Evolutionary conservation across 2,888 invertebrate genomes (phyloP).

Genomic region (Lottia scabra): DNA sequence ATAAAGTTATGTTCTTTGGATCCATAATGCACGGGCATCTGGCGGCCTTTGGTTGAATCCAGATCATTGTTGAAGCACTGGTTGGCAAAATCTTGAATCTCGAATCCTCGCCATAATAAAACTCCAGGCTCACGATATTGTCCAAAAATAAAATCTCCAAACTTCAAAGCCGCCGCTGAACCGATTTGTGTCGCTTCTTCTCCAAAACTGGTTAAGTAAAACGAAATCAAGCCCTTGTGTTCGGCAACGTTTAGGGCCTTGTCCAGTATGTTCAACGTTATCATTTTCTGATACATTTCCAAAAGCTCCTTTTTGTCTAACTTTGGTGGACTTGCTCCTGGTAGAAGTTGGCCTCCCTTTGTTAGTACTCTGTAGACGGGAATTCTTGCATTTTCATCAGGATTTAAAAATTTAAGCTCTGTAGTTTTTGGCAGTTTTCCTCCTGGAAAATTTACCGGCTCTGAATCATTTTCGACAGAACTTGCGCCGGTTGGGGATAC

Average conservation of each 20-base stretch:
- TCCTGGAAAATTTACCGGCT: constrained; percentile 73
- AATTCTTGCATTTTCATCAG: constrained; percentile 74
- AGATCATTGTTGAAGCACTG: constrained; percentile 95
- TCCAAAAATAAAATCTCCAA: constrained; percentile 89
- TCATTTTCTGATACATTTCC: constrained; percentile 95
- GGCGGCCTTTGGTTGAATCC: constrained; percentile 88
- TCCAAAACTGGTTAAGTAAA: constrained; percentile 99
- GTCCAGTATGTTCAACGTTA: constrained; percentile 90
- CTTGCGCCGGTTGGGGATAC: too few relatives aligned
- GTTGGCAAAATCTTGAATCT: constrained; percentile 87
- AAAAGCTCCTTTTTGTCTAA: constrained; percentile 79
- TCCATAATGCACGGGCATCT: constrained; percentile 99
- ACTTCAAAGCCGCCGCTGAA: constrained; percentile 88
- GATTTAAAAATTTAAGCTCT: constrained; percentile 74
- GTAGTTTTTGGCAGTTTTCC: constrained; percentile 76
- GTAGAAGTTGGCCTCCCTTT: constrained; percentile 75
- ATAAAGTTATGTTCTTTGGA: constrained; percentile 86
- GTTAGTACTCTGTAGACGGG: constrained; percentile 86
- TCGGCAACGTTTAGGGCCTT: constrained; percentile 97
- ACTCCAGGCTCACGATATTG: constrained; percentile 97
- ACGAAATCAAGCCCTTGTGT: constrained; percentile 94
- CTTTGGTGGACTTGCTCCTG: constrained; percentile 68
- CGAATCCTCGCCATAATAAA: constrained; percentile 90
- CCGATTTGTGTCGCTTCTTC: constrained; percentile 97
- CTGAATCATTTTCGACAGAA: too few relatives aligned